Evolutionary conservation across 1,140 invertebrate genomes (phyloP), one percentile per base, ranked within the genome.

Genomic region (Diachasmimorpha longicaudata): DNA sequence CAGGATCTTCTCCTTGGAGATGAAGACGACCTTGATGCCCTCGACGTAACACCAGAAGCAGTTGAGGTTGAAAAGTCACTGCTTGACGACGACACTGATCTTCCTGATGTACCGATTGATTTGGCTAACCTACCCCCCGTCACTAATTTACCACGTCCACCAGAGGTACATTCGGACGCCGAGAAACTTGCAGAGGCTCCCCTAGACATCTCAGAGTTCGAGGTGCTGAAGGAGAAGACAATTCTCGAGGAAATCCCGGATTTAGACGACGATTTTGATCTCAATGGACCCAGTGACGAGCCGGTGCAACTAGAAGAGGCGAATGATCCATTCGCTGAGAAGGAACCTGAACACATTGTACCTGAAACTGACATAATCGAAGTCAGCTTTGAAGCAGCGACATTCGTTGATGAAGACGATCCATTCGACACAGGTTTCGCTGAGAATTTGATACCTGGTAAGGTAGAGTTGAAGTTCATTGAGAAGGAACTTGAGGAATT

Each of bases 341-440:
- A 88, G 44, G 87, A 87, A 74, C 74, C 85, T 0, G 80, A 79
- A 10, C 69, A 75, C 4, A 73, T 78, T 3, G 78, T 82, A 37
- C 82, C 84, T 21, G 77, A 84, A 1, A 63, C 80, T 8, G 87
- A 87, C 55, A 87, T 89, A 72, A 82, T 86, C 58, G 88, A 89
- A 68, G 87, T 85, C 0, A 85, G 83, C 70, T 89, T 89, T 52
- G 88, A 85, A 74, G 86, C 81, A 0, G 87, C 86, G 1, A 89
- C 82, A n/a, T 87, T 85, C 69, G 87, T 81, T 13, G 82, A 90
- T 77, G 89, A 90, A 68, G 90, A 91, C 74, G 95, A 96, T 91
- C 95, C 95, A 0, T 97, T 97, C 82, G 95, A 97, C 83, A 96
- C 95, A 10, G 92, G 93, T 63, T 95, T 95, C 88, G 95, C 93